Evolutionary conservation across 2,888 invertebrate species (phyloP).

Genomic region (Cylloceria caligata): DNA sequence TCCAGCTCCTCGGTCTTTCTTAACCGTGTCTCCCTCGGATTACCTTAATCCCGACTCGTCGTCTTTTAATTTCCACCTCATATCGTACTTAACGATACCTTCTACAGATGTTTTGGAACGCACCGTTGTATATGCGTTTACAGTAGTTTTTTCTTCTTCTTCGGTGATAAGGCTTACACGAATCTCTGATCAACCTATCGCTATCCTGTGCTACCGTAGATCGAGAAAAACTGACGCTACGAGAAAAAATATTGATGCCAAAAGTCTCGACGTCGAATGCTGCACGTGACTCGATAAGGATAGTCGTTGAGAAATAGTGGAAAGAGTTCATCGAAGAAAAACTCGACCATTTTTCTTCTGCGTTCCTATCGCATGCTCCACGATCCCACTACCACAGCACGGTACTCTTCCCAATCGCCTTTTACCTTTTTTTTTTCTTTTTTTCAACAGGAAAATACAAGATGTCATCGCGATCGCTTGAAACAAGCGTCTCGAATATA

Average conservation of each 20-base stretch:
- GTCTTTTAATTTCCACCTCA: not conserved
- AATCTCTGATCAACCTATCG: constrained; percentile 5
- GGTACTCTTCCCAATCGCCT: constrained; percentile 15
- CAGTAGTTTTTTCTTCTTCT: not conserved
- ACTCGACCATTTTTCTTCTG: constrained; percentile 13
- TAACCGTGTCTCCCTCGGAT: constrained; percentile 3
- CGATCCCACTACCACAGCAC: not conserved
- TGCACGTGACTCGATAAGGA: constrained; percentile 55
- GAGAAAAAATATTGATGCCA: constrained; percentile 37
- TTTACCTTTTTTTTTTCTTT: constrained; percentile 7
- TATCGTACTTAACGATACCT: not conserved
- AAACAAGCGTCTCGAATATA: constrained; percentile 9
- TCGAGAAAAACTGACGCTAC: not conserved
- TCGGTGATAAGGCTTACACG: not conserved
- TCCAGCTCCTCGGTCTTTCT: not conserved
- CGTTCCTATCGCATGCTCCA: constrained; percentile 6
- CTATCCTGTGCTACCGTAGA: not conserved
- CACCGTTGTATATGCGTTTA: not conserved
- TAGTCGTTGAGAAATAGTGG: constrained; percentile 17
- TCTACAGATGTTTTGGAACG: not conserved
- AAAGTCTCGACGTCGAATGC: constrained; percentile 46
- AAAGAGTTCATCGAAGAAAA: not conserved
- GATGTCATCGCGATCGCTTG: constrained; percentile 5
- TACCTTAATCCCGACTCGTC: constrained; percentile 24
- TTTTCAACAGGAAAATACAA: not conserved